Base-by-base conservation (phyloP, 2,113 vertebrate species). In the Takifugu flavidus region DNA sequence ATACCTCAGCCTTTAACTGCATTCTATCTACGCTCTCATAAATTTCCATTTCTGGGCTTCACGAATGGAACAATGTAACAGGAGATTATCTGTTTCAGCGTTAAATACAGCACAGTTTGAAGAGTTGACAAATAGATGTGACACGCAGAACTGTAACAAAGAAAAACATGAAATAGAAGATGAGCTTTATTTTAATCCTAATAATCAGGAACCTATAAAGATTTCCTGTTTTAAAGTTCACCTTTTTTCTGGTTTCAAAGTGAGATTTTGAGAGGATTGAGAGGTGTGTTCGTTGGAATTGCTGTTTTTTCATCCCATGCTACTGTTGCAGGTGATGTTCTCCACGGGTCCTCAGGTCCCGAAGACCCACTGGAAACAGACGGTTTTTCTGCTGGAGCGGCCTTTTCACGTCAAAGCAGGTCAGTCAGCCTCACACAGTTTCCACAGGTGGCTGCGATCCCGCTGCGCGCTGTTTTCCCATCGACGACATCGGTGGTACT, bases 311-410 rank as follows among this genome's bases (percentile, higher is more conserved):
- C 0, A 11, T 42, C 25, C 45, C 14, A 10, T 2, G 63, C 74
- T 62, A 59, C 1, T 15, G 79, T 1, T 83, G 0, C 85, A 99
- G 96, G 92, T 98, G 73, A 81, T 89, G 79, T 96, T 99, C 89
- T 99, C 96, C 62, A 98, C 96, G 28, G 90, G 94, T 75, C 95
- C 97, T 72, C 89, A 81, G 59, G 90, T 86, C 84, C 79, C 91
- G 61, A 92, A 88, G 85, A 99, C 96, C 2, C 97, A 99, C 81
- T 98, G 97, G 96, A 98, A 98, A 56, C 96, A 99, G 88, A 96
- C 94, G 0, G 2, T 94, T 25, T 96, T 98, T 88, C 90, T 96
- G 1, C 82, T 98, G 75, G 95, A 98, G 84, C 92, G 84, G 39
- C 94, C 96, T 4, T 54, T 96, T 67, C 44, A 90, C 45, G 92